Evolutionary conservation across 2,888 invertebrate genomes (phyloP), one percentile per base, ranked within the genome.

Genomic region (Archips xylosteana): DNA sequence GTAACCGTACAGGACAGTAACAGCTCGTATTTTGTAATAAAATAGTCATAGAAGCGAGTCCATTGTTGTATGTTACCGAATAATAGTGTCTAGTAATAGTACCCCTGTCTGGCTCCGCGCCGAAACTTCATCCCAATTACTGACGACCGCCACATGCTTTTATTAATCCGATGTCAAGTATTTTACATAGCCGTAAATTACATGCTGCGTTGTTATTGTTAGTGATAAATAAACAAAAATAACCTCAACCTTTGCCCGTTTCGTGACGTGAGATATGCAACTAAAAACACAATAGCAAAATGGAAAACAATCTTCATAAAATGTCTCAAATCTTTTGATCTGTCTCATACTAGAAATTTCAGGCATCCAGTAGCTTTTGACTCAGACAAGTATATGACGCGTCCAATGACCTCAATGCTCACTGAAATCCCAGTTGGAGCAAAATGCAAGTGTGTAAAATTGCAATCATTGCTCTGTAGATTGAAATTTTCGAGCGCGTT

Each of bases 21-120:
- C 59, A 23, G 12, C 45, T 68, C 34, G 45, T 34, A 54, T 32
- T 64, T 64, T 65, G 8, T 13, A 47, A 47, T 47, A 39, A n/a
- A n/a, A 51, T n/a, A 51, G 23, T n/a, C 13, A 32, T 51, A 69
- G 12, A 49, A 61, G 13, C n/a, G 9, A 47, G 47, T 68, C 36
- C 57, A 47, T 64, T 65, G 59, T 71, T 71, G 59, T 71, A 71
- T 61, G 66, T 67, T 61, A 67, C 34, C 34, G 61, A 62, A 34
- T 67, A 71, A 71, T 71, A 42, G 66, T 54, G 59, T 54, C 59
- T 75, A 75, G 74, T 70, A 69, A 74, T 76, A 76, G 75, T 77
- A 74, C 64, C 71, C 73, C 75, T 74, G 76, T 82, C 88, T 89
- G 90, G 88, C 89, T 76, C 75, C 59, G 76, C 79, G 87, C 87